Conservation (phyloP, 2,113 vertebrate species). For the Neofelis nebulosa region DNA sequence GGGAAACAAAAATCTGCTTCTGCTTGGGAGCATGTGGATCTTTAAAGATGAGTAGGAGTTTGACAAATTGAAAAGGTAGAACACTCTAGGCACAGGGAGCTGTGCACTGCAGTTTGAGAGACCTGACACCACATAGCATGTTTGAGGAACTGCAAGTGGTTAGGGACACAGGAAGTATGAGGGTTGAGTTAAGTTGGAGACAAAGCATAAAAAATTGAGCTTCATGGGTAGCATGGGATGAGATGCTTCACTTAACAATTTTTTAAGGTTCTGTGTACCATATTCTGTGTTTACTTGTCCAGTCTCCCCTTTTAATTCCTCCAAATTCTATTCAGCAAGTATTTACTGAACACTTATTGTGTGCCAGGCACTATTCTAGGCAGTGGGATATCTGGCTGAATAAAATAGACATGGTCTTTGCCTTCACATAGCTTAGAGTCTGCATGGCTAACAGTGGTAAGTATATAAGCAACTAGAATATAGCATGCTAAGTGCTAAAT, state of each 20-base stretch:
- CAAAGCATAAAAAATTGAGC: background rate
- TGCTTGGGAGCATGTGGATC: background rate
- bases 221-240: background rate
- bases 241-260: background rate
- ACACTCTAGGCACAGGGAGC: background rate
- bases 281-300: background rate
- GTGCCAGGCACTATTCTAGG: background rate
- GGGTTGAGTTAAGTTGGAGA: background rate
- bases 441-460: background rate
- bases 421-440: background rate
- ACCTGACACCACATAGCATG: background rate
- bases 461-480: background rate
- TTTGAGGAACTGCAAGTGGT: background rate
- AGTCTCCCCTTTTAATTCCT: background rate
- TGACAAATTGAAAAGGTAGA: background rate
- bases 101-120: background rate
- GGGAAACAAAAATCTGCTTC: background rate
- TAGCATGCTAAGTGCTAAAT: constrained; percentile 1
- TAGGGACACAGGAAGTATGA: background rate
- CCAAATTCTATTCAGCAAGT: background rate
- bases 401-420: background rate
- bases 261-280: background rate
- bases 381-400: background rate
- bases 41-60: background rate
- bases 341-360: background rate